Conservation (phyloP, 2,113 vertebrate genomes). For the Podiceps cristatus region DNA sequence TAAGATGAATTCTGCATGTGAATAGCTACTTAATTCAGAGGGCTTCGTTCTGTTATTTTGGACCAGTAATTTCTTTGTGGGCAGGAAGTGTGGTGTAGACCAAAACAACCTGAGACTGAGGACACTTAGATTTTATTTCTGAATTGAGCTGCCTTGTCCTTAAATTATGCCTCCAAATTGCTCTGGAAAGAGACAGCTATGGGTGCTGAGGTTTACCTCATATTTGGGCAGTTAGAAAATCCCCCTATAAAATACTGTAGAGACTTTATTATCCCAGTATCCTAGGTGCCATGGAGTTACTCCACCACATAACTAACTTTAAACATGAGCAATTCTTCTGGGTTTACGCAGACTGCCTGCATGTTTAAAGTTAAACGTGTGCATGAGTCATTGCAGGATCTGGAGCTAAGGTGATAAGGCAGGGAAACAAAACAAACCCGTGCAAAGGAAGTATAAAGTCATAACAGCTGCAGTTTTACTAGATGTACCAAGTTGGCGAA, state of each 20-base stretch:
- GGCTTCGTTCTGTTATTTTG: not conserved
- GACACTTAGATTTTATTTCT: not conserved
- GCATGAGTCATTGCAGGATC: slow-evolving; percentile 23
- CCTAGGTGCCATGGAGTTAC: not conserved
- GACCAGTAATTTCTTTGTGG: not conserved
- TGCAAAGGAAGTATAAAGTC: not conserved
- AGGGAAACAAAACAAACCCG: not conserved
- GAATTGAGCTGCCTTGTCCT: not conserved
- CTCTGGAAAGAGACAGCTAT: not conserved
- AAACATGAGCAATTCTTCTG: slow-evolving; percentile 33
- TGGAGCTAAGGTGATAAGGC: not conserved
- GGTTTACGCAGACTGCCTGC: not conserved
- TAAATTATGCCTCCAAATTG: not conserved
- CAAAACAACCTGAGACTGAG: not conserved
- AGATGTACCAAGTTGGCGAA: not conserved
- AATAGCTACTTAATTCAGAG: not conserved
- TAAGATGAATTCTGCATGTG: not conserved
- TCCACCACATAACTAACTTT: not conserved
- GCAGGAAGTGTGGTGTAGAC: not conserved
- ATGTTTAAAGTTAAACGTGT: not conserved
- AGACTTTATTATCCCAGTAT: not conserved
- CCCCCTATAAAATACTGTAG: not conserved
- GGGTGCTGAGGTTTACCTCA: not conserved
- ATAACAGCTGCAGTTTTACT: not conserved
- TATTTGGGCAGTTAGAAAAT: not conserved